A percentile compares a stretch with the other conserved stretches of the same genome.
Evolutionary conservation across 2,888 invertebrate species (phyloP).

Genomic region (Galerucella pusilla): DNA sequence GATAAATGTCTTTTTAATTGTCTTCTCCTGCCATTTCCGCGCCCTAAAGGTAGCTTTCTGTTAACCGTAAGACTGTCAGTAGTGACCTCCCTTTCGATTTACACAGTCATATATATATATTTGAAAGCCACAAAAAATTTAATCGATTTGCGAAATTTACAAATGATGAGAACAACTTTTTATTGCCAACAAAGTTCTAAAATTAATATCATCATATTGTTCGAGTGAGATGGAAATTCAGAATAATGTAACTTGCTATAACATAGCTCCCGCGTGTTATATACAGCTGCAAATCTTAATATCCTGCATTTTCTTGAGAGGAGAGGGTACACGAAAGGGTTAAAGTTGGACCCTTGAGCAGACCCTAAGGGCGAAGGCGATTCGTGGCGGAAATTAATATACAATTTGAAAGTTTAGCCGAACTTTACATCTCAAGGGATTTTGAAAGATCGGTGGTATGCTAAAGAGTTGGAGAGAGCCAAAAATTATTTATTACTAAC

Average conservation of each 20-base stretch:
- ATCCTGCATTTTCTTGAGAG: conserved; percentile 19
- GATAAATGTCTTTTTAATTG: conserved; percentile 29
- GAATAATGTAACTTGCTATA: conserved; percentile 1
- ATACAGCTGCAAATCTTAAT: conserved; percentile 21
- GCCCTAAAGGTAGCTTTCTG: conserved; percentile 17
- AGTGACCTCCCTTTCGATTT: conserved; percentile 8
- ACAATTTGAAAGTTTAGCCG: conserved; percentile 19
- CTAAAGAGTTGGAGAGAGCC: background rate
- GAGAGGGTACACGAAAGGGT: background rate
- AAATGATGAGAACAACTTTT: no score
- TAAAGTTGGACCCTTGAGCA: conserved; percentile 14
- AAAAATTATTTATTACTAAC: conserved; percentile 7
- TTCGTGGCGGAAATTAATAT: conserved; percentile 23
- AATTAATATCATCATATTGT: conserved; percentile 18
- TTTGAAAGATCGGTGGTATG: conserved; percentile 11
- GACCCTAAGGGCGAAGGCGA: conserved; percentile 14
- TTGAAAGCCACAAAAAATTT: background rate
- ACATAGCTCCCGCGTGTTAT: conserved; percentile 10
- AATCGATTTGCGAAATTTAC: no score
- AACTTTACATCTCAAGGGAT: conserved; percentile 10
- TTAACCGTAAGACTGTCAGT: conserved; percentile 9
- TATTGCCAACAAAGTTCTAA: conserved; percentile 1
- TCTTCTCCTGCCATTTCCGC: conserved; percentile 15
- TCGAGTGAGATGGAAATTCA: conserved; percentile 11
- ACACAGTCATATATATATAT: conserved; percentile 6